These are phyloP conservation scores for Molothrus aeneus DNA, from an alignment of 2,797 vertebrate genomes.

Conservation along the genomic window DNA sequence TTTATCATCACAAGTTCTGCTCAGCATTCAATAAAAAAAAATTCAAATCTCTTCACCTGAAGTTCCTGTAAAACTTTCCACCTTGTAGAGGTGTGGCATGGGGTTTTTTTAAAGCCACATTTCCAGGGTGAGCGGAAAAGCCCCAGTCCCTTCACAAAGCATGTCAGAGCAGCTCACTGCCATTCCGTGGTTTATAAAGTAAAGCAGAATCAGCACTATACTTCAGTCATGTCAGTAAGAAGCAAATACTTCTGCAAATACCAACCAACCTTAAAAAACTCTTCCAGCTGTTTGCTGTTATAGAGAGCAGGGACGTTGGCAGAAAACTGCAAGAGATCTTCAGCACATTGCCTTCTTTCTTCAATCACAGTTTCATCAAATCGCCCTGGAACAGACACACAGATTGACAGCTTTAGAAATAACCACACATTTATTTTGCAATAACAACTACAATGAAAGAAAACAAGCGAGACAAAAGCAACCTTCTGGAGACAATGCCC, in stretches of 20 bases:
- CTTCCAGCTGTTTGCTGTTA: constrained; percentile 90
- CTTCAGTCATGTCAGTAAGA: background rate
- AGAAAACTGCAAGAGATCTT: constrained; percentile 97
- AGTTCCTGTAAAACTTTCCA: background rate
- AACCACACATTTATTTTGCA: background rate
- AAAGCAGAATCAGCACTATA: background rate
- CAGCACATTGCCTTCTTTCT: constrained; percentile 95
- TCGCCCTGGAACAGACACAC: constrained; percentile 80
- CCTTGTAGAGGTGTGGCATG: background rate
- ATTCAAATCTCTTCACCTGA: background rate
- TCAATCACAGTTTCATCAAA: constrained; percentile 95
- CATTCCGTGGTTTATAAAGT: background rate
- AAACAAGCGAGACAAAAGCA: background rate
- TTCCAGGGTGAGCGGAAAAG: background rate
- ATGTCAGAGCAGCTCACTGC: background rate
- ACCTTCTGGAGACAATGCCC: constrained; percentile 34
- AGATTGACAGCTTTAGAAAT: constrained; percentile 31
- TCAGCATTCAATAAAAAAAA: background rate
- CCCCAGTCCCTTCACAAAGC: background rate
- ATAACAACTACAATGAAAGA: background rate
- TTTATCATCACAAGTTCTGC: background rate
- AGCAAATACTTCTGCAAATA: constrained; percentile 36
- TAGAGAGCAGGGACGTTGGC: constrained; percentile 95
- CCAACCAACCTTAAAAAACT: constrained; percentile 93
- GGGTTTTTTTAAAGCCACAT: background rate